Conservation (phyloP, 2,888 invertebrate species). For the Invenusta paracnida region DNA sequence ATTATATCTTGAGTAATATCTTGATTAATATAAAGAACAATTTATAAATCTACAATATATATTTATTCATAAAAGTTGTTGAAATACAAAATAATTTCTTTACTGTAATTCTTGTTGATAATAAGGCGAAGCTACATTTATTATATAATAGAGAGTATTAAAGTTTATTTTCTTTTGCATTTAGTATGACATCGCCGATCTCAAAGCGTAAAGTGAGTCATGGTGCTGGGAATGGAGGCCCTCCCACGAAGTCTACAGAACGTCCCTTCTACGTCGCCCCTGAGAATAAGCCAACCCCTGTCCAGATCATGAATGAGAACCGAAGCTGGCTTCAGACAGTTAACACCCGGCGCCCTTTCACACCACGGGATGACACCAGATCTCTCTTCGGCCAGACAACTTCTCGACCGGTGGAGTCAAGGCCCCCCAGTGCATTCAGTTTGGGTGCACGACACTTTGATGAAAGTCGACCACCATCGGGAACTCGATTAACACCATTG, state of each 20-base stretch:
- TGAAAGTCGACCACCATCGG: slow-evolving; percentile 56
- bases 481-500: slow-evolving; percentile 44
- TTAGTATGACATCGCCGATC: neutral
- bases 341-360: slow-evolving; percentile 77
- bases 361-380: slow-evolving; percentile 75
- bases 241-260: slow-evolving; percentile 41
- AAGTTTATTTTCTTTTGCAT: no score
- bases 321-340: slow-evolving; percentile 64
- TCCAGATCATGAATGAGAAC: slow-evolving; percentile 58
- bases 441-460: slow-evolving; percentile 58
- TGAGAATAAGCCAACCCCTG: slow-evolving; percentile 52
- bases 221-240: neutral
- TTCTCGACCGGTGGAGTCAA: slow-evolving; percentile 48
- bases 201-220: neutral
- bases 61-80: no score
- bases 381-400: slow-evolving; percentile 68
- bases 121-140: no score
- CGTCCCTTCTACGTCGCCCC: slow-evolving; percentile 56
- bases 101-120: no score
- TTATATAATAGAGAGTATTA: no score
- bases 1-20: no score
- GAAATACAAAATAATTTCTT: no score
- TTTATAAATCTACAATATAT: no score
- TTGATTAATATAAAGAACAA: no score
- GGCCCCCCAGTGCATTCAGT: slow-evolving; percentile 60